Conservation (phyloP, 2,888 invertebrate species). For the Cryptocheilus praepositus region DNA sequence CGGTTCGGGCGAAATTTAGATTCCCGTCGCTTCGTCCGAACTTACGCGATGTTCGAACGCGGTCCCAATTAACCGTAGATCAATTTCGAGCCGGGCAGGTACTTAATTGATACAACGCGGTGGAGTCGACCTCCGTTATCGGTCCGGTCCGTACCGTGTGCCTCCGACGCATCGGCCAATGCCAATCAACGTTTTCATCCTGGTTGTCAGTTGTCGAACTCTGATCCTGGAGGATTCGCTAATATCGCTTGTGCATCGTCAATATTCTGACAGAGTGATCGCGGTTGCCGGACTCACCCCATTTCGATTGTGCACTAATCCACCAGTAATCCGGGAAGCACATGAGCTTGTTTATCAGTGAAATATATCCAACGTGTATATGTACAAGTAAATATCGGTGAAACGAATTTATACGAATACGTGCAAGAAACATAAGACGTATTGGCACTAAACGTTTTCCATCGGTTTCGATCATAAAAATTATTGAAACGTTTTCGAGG, state of each 20-base stretch:
- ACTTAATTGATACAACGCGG: constrained; percentile 49
- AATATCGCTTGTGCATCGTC: constrained; percentile 11
- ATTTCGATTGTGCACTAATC: too few species aligned
- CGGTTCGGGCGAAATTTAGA: constrained; percentile 22
- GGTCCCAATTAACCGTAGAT: constrained; percentile 49
- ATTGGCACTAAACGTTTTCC: too few species aligned
- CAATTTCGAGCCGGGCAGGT: constrained; percentile 36
- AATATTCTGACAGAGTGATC: constrained; percentile 5
- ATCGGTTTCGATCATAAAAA: too few species aligned
- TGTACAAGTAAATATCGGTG: too few species aligned
- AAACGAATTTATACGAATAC: too few species aligned
- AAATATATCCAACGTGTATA: too few species aligned
- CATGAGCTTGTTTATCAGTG: too few species aligned
- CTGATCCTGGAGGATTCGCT: constrained; percentile 26
- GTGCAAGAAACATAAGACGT: too few species aligned
- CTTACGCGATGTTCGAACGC: constrained; percentile 5
- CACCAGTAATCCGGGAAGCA: too few species aligned
- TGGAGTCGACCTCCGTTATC: constrained; percentile 29
- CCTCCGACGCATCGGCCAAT: constrained; percentile 31
- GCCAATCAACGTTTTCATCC: constrained; percentile 51
- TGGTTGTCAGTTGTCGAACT: constrained; percentile 44
- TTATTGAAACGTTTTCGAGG: too few species aligned
- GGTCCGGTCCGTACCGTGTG: constrained; percentile 19
- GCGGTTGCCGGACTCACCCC: too few species aligned
- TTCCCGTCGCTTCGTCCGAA: constrained; percentile 11